Evolutionary conservation across 53 echinoderm and acorn worm species (phyloP).

Genomic region (Patiria pectinifera): DNA sequence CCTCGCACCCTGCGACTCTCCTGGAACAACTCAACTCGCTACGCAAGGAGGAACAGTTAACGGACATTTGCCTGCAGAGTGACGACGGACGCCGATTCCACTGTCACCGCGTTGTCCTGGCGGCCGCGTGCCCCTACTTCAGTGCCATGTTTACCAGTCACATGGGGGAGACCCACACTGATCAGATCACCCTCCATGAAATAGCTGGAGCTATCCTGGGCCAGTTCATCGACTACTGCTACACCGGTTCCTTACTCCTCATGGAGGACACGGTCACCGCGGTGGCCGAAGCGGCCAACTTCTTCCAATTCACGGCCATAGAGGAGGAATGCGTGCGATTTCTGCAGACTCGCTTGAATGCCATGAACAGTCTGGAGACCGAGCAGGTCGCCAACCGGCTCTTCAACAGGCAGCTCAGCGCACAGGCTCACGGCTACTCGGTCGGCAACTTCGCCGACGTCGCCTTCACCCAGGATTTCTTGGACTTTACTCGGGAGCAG

Average conservation of each 20-base stretch:
- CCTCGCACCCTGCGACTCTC: slow-evolving; percentile 2
- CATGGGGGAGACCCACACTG: slow-evolving; percentile 40
- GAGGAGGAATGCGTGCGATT: slow-evolving; percentile 36
- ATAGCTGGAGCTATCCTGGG: slow-evolving; percentile 24
- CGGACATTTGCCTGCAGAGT: slow-evolving; percentile 23
- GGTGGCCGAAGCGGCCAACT: slow-evolving; percentile 43
- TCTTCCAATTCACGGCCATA: slow-evolving; percentile 51
- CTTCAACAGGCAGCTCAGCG: slow-evolving; percentile 62
- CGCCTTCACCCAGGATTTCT: slow-evolving; percentile 43
- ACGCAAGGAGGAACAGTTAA: slow-evolving; percentile 23
- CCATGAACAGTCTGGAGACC: slow-evolving; percentile 52
- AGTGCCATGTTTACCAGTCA: slow-evolving; percentile 45
- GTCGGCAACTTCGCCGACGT: slow-evolving; percentile 38
- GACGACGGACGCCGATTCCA: slow-evolving; percentile 28
- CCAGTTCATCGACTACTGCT: slow-evolving; percentile 47
- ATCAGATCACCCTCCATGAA: slow-evolving; percentile 21
- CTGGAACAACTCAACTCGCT: slow-evolving; percentile 21
- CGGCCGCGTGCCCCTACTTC: slow-evolving; percentile 39
- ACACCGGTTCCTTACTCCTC: slow-evolving; percentile 41
- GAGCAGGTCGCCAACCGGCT: slow-evolving; percentile 45
- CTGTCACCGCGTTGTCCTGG: slow-evolving; percentile 46
- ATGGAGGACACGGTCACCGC: slow-evolving; percentile 16
- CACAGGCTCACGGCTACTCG: slow-evolving; percentile 39
- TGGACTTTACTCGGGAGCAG: slow-evolving; percentile 42
- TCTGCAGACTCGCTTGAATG: slow-evolving; percentile 30